Conservation (phyloP, 2,797 vertebrate species). For the Crax fasciolata region DNA sequence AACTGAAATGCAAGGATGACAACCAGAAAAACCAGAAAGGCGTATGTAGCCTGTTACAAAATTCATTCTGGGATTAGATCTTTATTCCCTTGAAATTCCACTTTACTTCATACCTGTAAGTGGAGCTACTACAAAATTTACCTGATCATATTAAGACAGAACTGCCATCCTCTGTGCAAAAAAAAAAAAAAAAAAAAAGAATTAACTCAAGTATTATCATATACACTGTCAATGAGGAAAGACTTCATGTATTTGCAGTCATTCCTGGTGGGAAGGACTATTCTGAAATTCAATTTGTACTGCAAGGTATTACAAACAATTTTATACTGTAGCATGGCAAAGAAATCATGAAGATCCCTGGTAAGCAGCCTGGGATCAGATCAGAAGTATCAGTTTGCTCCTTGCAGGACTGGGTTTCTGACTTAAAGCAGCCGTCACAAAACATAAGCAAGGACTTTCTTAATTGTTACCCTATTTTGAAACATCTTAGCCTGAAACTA, state of each 20-base stretch:
- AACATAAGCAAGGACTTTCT: neutral
- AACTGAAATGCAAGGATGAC: neutral
- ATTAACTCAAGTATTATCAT: slow-evolving; percentile 27
- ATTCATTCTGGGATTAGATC: neutral
- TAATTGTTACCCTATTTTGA: neutral
- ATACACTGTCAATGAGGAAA: slow-evolving; percentile 15
- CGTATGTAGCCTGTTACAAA: neutral
- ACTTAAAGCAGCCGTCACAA: neutral
- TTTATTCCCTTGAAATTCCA: neutral
- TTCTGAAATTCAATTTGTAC: neutral
- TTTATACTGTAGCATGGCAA: neutral
- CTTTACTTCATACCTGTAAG: neutral
- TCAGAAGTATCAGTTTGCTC: neutral
- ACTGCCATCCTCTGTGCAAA: neutral
- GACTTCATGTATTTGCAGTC: neutral
- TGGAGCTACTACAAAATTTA: slow-evolving; percentile 51
- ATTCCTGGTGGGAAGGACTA: neutral
- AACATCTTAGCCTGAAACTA: neutral
- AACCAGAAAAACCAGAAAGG: neutral
- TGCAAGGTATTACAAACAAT: neutral
- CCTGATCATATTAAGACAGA: slow-evolving; percentile 28
- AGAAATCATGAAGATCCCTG: neutral
- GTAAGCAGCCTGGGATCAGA: neutral
- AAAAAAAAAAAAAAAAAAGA: slow-evolving; percentile 9
- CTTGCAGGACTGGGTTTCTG: neutral